These are phyloP conservation scores for Callosobruchus maculatus DNA, from an alignment of 2,888 invertebrate species.

Conservation along the genomic window DNA sequence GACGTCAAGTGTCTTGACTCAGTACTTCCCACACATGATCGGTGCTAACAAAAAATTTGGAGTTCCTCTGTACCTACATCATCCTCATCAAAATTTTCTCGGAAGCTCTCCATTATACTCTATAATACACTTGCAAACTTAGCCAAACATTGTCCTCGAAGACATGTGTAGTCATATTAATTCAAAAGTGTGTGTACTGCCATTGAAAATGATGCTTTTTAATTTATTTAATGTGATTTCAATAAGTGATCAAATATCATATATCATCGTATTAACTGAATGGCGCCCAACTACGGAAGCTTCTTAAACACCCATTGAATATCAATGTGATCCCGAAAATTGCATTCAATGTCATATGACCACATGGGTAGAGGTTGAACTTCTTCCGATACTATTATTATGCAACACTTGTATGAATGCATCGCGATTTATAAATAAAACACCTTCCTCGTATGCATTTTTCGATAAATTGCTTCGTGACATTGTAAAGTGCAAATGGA, in stretches of 20 bases:
- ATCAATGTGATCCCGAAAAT: background rate
- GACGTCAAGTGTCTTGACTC: too few species aligned
- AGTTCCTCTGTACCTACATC: too few species aligned
- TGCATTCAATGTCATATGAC: background rate
- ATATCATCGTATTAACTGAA: background rate
- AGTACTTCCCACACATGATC: too few species aligned
- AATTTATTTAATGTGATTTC: background rate
- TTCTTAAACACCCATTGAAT: background rate
- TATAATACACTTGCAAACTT: too few species aligned
- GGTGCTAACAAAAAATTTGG: too few species aligned
- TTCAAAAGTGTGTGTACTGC: too few species aligned
- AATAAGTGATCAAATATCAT: background rate
- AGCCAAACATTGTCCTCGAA: too few species aligned
- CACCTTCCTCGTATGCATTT: background rate
- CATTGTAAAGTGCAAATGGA: too few species aligned
- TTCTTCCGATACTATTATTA: background rate
- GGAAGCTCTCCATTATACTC: too few species aligned
- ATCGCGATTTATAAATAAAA: background rate
- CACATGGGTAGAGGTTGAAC: background rate
- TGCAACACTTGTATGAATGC: background rate
- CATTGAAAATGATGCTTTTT: background rate
- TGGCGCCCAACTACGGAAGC: background rate
- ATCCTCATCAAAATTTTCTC: too few species aligned
- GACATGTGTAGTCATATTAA: too few species aligned
- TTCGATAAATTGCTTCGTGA: background rate